These are phyloP conservation scores for Tiaroga cobitis DNA, from an alignment of 2,797 vertebrate genomes.

Conservation along the genomic window DNA sequence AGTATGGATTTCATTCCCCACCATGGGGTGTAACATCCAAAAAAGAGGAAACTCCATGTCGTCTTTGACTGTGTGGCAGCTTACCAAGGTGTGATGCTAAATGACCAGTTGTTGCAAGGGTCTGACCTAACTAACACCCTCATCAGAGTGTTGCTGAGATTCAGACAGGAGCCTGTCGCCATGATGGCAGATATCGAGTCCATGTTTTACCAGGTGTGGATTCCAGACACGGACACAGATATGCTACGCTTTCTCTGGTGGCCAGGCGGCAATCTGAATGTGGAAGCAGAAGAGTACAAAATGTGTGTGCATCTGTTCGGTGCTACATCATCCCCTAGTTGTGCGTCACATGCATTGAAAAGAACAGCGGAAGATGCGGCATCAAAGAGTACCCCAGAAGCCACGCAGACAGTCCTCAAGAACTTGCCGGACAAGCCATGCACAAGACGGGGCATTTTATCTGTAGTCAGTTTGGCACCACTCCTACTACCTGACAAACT, in stretches of 20 bases:
- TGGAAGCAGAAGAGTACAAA: not conserved
- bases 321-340: not conserved
- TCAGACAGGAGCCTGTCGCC: conserved; percentile 13
- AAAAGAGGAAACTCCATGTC: conserved; percentile 26
- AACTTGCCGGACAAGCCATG: not conserved
- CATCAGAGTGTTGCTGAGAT: conserved; percentile 23
- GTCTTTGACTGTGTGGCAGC: conserved; percentile 28
- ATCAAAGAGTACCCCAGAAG: conserved; percentile 5
- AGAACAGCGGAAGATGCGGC: conserved; percentile 4
- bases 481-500: conserved; percentile 29
- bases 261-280: conserved; percentile 23
- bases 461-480: conserved; percentile 22
- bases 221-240: not conserved
- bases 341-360: not conserved
- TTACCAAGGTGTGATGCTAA: conserved; percentile 24
- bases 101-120: conserved; percentile 25
- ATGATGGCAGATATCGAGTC: conserved; percentile 39
- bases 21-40: no score
- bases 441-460: conserved; percentile 8
- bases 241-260: conserved; percentile 39
- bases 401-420: not conserved
- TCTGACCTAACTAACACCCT: conserved; percentile 38
- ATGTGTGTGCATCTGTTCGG: not conserved
- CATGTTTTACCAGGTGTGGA: conserved; percentile 50
- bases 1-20: no score